Evolutionary conservation across 2,113 vertebrate species (phyloP).

Genomic region (Ammodytes marinus): DNA sequence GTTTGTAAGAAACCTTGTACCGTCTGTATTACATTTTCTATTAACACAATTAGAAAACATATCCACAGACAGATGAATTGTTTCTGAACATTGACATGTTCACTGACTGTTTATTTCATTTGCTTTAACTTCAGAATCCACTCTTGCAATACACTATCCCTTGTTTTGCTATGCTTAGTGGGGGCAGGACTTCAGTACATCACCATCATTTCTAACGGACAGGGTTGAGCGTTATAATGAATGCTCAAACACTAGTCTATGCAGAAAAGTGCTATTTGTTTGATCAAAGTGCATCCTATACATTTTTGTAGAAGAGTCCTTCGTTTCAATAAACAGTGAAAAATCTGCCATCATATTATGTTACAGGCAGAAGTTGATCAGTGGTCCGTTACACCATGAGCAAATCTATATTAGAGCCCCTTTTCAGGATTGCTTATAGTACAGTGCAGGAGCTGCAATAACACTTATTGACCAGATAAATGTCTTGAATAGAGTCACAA

Average conservation of each 20-base stretch:
- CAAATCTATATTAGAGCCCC: constrained; percentile 47
- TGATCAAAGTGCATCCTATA: not conserved
- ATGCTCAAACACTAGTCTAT: not conserved
- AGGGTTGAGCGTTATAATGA: not conserved
- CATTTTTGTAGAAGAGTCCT: not conserved
- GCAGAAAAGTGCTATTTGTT: not conserved
- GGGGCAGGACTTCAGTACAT: not conserved
- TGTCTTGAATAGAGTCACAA: constrained; percentile 72
- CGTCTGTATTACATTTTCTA: not conserved
- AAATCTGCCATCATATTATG: constrained; percentile 22
- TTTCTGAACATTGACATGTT: not conserved
- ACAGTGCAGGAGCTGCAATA: constrained; percentile 57
- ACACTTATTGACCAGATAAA: constrained; percentile 79
- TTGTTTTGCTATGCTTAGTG: too few species aligned
- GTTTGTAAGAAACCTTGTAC: not conserved
- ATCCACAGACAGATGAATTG: not conserved
- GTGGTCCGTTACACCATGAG: constrained; percentile 23
- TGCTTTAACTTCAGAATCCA: not conserved
- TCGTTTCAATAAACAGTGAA: not conserved
- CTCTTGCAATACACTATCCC: not conserved
- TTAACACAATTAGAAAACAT: not conserved
- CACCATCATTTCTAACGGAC: not conserved
- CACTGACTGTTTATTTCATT: not conserved
- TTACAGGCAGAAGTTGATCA: constrained; percentile 40
- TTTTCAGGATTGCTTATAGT: constrained; percentile 50